These are phyloP conservation scores for Ptiloglossa arizonensis DNA, from an alignment of 1,140 invertebrate species.

Conservation along the genomic window DNA sequence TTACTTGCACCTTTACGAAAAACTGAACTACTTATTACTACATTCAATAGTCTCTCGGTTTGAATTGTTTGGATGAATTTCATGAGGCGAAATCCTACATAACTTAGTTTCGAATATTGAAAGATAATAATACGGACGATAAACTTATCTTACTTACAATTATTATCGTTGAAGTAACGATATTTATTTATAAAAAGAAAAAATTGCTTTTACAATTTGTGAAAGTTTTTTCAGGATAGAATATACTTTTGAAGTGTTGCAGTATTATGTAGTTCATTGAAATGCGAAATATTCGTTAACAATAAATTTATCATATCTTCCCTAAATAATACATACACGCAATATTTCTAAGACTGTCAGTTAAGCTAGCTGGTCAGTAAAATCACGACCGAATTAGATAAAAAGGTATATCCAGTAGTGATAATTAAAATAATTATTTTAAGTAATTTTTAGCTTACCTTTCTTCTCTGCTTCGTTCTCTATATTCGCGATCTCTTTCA, in stretches of 20 bases:
- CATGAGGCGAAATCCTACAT: neutral
- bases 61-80: neutral
- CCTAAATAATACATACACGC: slow-evolving; percentile 17
- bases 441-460: slow-evolving; percentile 82
- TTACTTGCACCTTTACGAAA: neutral
- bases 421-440: slow-evolving; percentile 45
- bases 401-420: slow-evolving; percentile 3
- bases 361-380: slow-evolving; percentile 9
- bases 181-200: neutral
- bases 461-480: slow-evolving; percentile 88
- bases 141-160: neutral
- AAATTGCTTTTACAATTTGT: neutral
- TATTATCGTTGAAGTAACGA: slow-evolving; percentile 6
- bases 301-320: slow-evolving; percentile 2
- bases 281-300: neutral
- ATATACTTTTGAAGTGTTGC: neutral
- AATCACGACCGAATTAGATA: slow-evolving; percentile 12
- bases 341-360: neutral
- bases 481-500: slow-evolving; percentile 86
- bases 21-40: neutral
- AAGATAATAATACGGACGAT: slow-evolving; percentile 3
- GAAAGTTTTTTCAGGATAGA: neutral
- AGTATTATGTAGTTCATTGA: slow-evolving; percentile 7
- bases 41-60: neutral
- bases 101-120: neutral